Conservation (phyloP, 2,797 vertebrate genomes). For the Crax fasciolata region DNA sequence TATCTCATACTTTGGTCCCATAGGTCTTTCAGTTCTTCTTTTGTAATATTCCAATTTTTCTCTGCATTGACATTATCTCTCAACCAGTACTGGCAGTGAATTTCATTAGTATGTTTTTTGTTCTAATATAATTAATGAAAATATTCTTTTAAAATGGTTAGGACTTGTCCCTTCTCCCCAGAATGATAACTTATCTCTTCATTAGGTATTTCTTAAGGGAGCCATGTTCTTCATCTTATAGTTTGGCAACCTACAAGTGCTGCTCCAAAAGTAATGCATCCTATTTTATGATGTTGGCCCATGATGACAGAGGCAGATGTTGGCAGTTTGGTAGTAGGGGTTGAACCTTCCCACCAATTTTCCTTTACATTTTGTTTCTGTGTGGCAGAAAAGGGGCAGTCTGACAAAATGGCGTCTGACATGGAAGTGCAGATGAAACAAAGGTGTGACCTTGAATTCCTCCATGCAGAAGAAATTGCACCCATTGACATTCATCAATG, state of each 20-base stretch:
- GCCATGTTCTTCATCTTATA: not conserved
- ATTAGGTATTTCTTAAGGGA: not conserved
- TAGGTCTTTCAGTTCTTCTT: not conserved
- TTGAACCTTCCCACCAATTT: not conserved
- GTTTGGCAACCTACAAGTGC: not conserved
- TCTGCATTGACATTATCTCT: conserved; percentile 8
- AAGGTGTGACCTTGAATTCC: not conserved
- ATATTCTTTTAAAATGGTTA: not conserved
- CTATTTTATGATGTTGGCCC: not conserved
- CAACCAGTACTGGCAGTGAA: not conserved
- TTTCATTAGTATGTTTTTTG: not conserved
- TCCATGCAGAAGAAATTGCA: not conserved
- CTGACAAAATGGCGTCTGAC: not conserved
- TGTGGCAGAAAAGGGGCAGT: not conserved
- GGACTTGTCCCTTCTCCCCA: not conserved
- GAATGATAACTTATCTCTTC: not conserved
- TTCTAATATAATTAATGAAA: not conserved
- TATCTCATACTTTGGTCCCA: not conserved
- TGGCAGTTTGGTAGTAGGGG: not conserved
- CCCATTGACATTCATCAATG: not conserved
- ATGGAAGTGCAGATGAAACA: not conserved
- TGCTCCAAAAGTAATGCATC: not conserved
- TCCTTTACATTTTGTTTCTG: not conserved
- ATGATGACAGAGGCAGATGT: not conserved
- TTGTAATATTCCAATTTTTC: not conserved